Evolutionary conservation across 2,113 vertebrate genomes (phyloP).

Genomic region (Rattus rattus): DNA sequence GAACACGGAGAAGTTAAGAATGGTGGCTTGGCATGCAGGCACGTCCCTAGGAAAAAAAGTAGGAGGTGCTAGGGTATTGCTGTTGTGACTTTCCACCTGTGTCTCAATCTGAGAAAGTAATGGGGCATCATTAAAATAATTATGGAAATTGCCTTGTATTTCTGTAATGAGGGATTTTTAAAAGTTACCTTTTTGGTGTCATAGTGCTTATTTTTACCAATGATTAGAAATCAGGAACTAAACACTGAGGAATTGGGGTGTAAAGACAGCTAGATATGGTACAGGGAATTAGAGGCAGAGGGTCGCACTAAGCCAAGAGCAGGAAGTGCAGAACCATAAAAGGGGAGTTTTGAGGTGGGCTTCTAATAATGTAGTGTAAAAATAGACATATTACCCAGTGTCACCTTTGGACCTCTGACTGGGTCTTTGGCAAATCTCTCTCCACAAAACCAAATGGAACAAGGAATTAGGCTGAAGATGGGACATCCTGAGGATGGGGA

Average conservation of each 20-base stretch:
- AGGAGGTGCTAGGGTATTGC: not conserved
- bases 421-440: conserved; percentile 47
- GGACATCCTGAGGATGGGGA: conserved; percentile 42
- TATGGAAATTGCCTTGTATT: not conserved
- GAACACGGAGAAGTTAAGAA: not conserved
- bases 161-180: not conserved
- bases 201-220: conserved; percentile 79
- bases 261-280: conserved; percentile 69
- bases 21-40: not conserved
- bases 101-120: not conserved
- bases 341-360: conserved; percentile 80
- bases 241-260: conserved; percentile 32
- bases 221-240: conserved; percentile 68
- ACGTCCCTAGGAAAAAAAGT: not conserved
- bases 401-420: conserved; percentile 62
- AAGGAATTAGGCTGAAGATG: conserved; percentile 29
- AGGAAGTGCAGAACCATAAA: not conserved
- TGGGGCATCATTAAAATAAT: not conserved
- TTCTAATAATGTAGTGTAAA: conserved; percentile 80
- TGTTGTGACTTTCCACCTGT: not conserved
- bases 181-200: too few species aligned
- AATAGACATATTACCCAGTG: conserved; percentile 81
- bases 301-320: conserved; percentile 51
- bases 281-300: conserved; percentile 48
- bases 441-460: conserved; percentile 68